These are phyloP conservation scores for Troides aeacus DNA, from an alignment of 2,888 invertebrate genomes.

Conservation along the genomic window DNA sequence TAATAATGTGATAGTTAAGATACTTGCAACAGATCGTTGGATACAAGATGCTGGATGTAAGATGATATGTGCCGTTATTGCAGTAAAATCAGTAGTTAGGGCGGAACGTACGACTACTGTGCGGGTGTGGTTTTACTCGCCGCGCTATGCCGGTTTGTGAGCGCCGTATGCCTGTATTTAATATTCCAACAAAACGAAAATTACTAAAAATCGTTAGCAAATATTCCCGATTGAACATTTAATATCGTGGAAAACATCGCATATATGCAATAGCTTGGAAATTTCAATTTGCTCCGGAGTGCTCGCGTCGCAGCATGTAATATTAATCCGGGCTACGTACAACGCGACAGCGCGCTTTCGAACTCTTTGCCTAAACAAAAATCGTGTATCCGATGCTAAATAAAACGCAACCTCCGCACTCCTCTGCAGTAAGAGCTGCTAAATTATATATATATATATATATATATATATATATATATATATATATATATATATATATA, in stretches of 20 bases:
- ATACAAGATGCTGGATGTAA: neutral
- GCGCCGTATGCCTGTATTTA: too few species aligned
- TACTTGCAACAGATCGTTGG: too few species aligned
- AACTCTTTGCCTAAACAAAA: constrained; percentile 2
- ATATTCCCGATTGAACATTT: neutral
- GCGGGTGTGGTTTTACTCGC: neutral
- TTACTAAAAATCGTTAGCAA: neutral
- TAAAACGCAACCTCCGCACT: too few species aligned
- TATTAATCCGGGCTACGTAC: constrained; percentile 15
- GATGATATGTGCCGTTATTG: neutral
- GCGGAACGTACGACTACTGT: neutral
- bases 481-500: too few species aligned
- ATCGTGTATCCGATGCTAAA: neutral
- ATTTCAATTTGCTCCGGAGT: constrained; percentile 14
- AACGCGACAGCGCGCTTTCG: neutral
- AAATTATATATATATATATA: too few species aligned
- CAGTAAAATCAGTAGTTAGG: neutral
- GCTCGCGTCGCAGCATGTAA: constrained; percentile 6
- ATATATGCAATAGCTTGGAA: constrained; percentile 7
- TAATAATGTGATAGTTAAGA: too few species aligned
- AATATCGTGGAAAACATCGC: constrained; percentile 1
- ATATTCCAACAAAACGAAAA: neutral
- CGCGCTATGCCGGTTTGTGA: neutral
- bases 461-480: too few species aligned
- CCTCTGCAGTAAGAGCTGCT: too few species aligned